These are phyloP conservation scores for Gnathonemus longibarbis DNA, from an alignment of 2,113 vertebrate genomes.

Conservation along the genomic window DNA sequence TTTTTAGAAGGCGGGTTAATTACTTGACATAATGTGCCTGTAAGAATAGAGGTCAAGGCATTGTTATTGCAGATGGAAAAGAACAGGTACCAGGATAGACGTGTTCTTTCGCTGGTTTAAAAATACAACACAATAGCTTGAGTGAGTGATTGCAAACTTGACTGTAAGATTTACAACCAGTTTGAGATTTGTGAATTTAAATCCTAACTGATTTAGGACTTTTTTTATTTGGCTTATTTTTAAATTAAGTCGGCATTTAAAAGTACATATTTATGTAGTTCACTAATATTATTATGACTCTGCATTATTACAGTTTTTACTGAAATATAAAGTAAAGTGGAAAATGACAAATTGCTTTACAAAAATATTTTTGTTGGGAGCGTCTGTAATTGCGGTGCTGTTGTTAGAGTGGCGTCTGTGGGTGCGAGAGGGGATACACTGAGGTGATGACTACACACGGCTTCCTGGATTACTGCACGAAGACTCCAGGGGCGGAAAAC, in stretches of 20 bases:
- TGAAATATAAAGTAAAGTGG: not conserved
- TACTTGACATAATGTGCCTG: not conserved
- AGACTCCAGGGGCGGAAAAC: conserved; percentile 83
- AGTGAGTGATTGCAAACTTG: not conserved
- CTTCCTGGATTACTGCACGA: conserved; percentile 94
- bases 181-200: not conserved
- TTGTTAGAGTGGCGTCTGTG: conserved; percentile 81
- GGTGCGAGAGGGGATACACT: conserved; percentile 86
- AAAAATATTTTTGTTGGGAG: not conserved
- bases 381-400: not conserved
- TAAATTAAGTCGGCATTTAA: not conserved
- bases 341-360: not conserved
- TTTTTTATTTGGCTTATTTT: not conserved
- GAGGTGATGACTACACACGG: conserved; percentile 93
- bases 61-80: not conserved
- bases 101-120: not conserved
- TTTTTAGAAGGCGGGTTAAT: not conserved
- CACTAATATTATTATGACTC: not conserved
- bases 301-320: not conserved
- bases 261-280: not conserved
- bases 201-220: not conserved
- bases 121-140: conserved; percentile 4
- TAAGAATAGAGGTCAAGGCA: not conserved
- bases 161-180: not conserved
- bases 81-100: not conserved